Evolutionary conservation across 2,113 vertebrate species (phyloP).

Genomic region (Trematocara nigrifrons): DNA sequence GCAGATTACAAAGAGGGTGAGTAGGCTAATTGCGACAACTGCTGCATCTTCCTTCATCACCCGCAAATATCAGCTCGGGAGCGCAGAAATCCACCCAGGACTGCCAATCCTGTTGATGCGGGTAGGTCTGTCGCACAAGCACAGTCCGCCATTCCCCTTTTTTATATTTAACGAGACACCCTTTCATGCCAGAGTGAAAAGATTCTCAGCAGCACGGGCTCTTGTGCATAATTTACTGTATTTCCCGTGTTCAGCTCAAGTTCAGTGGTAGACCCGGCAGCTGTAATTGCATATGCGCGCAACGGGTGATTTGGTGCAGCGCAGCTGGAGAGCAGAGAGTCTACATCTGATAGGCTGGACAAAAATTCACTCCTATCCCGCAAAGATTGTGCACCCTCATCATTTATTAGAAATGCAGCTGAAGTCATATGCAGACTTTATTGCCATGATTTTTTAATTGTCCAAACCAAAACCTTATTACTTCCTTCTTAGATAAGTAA

Average conservation of each 20-base stretch:
- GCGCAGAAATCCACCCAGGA: conserved; percentile 13
- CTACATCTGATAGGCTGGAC: background rate
- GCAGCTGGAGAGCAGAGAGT: conserved; percentile 11
- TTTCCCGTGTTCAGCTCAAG: conserved; percentile 1
- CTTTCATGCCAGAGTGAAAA: background rate
- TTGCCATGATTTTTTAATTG: background rate
- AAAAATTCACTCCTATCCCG: background rate
- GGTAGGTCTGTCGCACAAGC: conserved; percentile 65
- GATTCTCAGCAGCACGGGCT: background rate
- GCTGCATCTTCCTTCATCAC: conserved; percentile 12
- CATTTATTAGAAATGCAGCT: background rate
- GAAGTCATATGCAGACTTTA: background rate
- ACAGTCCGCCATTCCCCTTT: conserved; percentile 66
- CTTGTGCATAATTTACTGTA: conserved; percentile 17
- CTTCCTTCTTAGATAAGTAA: background rate
- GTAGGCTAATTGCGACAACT: conserved; percentile 48
- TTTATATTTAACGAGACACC: conserved; percentile 39
- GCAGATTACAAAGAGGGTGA: conserved; percentile 55
- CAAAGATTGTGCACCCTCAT: background rate
- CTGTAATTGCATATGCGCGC: conserved; percentile 10
- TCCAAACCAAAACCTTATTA: background rate
- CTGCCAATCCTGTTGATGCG: conserved; percentile 39
- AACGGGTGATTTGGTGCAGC: conserved; percentile 50
- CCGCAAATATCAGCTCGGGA: background rate
- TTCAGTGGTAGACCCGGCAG: conserved; percentile 4